phyloP scores from a whole-genome alignment of 2,113 vertebrate species.

The Hippoglossus stenolepis region DNA sequence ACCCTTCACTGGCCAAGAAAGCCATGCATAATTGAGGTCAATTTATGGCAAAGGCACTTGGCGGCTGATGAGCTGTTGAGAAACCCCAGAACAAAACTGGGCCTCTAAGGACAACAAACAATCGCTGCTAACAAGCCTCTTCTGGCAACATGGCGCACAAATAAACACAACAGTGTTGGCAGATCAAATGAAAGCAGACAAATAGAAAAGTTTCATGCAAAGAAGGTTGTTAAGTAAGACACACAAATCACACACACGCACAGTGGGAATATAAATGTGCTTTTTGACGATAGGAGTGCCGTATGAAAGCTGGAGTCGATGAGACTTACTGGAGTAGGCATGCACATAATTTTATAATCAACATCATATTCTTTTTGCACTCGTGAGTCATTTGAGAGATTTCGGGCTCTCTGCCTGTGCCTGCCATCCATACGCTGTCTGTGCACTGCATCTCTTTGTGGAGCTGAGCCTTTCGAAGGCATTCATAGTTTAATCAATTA shows the following conservation, averaged over 20 bases:
- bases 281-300: slow-evolving; percentile 53
- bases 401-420: slow-evolving; percentile 49
- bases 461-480: slow-evolving; percentile 51
- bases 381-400: slow-evolving; percentile 48
- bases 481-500: slow-evolving; percentile 71
- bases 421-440: slow-evolving; percentile 42
- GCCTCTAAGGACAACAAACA: slow-evolving; percentile 64
- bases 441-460: slow-evolving; percentile 39
- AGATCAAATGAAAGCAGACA: slow-evolving; percentile 64
- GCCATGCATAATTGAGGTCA: slow-evolving; percentile 61
- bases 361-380: slow-evolving; percentile 62
- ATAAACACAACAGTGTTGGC: slow-evolving; percentile 54
- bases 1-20: slow-evolving; percentile 24
- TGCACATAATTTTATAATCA: slow-evolving; percentile 73
- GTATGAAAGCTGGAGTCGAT: slow-evolving; percentile 57
- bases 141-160: slow-evolving; percentile 42
- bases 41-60: slow-evolving; percentile 56
- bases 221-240: slow-evolving; percentile 50
- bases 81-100: slow-evolving; percentile 64
- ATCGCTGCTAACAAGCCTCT: slow-evolving; percentile 63
- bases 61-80: slow-evolving; percentile 62
- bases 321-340: slow-evolving; percentile 60
- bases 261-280: slow-evolving; percentile 45
- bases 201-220: slow-evolving; percentile 53
- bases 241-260: slow-evolving; percentile 19